Evolutionary conservation across 1,140 invertebrate genomes (phyloP), one percentile per base, ranked within the genome.

Genomic region (Reticulitermes speratus): DNA sequence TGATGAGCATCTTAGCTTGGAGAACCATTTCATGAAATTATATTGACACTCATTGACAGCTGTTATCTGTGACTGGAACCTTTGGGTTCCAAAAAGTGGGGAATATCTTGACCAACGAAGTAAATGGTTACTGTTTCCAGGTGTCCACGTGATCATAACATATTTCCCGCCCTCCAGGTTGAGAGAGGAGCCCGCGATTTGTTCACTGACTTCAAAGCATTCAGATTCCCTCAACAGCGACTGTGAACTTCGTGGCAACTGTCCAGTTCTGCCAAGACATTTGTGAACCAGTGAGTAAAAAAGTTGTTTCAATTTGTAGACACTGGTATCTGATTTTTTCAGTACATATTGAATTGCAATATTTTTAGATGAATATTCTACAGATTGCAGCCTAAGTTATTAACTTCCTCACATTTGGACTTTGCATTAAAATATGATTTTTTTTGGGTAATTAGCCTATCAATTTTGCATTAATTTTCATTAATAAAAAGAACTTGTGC

Each of bases 211-310:
- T 93, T 93, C 89, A 92, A 92, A 88, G 92, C 92, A 44, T 93
- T 93, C 89, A 88, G 92, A 19, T 93, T 93, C 88, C 92, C 45
- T 92, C 92, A 30, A 93, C 92, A 16, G 91, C 92, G 6, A 90
- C 91, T 25, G 92, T 93, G 82, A 92, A 93, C 88, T 93, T 93
- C 87, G 91, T 92, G 59, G 92, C 92, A 21, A 92, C 92, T n/a
- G 91, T 93, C n/a, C 89, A 91, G 82, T 93, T 93, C 88, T 93
- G 92, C 87, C 92, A 92, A 86, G 92, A 93, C 69, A 87, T 89
- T 44, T 93, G 92, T 87, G 90, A 91, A 88, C 91, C 92, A 86
- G 91, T 93, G 88, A 87, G 85, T 85, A 25, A 55, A 21, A 75
- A 83, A 32, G 69, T 55, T 32, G 2, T 84, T 85, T 87, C 69